Conservation (phyloP, 2,888 invertebrate species). For the Byasa hedistus region DNA sequence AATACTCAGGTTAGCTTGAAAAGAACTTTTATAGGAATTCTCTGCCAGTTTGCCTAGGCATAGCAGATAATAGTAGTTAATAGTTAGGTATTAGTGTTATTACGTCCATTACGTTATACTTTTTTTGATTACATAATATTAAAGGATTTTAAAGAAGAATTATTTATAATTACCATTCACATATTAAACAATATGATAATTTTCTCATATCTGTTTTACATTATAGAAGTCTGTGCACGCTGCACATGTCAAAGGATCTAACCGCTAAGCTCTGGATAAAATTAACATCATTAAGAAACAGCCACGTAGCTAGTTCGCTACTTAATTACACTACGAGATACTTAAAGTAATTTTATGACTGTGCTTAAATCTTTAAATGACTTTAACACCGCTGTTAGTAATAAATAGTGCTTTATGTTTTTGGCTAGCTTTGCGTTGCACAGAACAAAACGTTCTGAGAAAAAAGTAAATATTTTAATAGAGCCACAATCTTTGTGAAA, state of each 20-base stretch:
- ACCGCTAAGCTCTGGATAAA: background rate
- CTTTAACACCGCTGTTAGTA: background rate
- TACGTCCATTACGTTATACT: too few relatives aligned
- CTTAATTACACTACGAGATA: background rate
- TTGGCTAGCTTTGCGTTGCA: background rate
- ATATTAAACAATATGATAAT: too few relatives aligned
- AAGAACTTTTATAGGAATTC: too few relatives aligned
- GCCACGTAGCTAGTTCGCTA: background rate
- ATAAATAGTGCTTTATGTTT: conserved; percentile 4
- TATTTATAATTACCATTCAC: too few relatives aligned
- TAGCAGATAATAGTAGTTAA: too few relatives aligned
- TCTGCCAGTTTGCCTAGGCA: too few relatives aligned
- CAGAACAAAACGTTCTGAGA: background rate
- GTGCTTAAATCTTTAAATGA: background rate
- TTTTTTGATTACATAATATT: too few relatives aligned
- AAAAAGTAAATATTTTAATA: too few relatives aligned
- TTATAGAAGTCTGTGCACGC: background rate
- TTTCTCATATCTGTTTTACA: background rate
- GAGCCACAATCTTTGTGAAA: too few relatives aligned
- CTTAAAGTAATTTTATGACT: background rate
- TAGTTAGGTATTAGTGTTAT: too few relatives aligned
- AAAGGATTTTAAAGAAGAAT: too few relatives aligned
- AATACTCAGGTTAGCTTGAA: too few relatives aligned
- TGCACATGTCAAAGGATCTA: background rate
- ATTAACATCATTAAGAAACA: background rate